Conservation (phyloP, 1,140 invertebrate genomes). For the Aleiodes sp. region DNA sequence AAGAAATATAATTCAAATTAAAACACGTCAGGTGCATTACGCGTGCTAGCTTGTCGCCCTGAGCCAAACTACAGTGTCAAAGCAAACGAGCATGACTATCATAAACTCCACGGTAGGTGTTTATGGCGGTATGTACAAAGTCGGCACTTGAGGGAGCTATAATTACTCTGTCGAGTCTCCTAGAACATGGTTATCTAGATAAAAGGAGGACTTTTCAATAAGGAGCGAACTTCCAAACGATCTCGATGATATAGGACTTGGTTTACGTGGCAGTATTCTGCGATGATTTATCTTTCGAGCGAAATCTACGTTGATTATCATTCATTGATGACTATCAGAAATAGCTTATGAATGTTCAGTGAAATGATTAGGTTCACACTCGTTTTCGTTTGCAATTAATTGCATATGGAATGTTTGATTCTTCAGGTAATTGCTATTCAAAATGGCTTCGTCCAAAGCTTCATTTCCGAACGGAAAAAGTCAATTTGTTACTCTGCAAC, state of each 20-base stretch:
- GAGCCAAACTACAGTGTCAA: conserved; percentile 19
- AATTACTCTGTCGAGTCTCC: conserved; percentile 7
- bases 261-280: not conserved
- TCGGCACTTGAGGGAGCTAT: not conserved
- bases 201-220: not conserved
- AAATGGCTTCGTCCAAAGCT: no score
- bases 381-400: no score
- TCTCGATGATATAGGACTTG: no score
- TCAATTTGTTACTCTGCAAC: not conserved
- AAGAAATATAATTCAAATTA: not conserved
- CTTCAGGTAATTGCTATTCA: no score
- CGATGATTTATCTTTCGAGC: not conserved
- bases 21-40: conserved; percentile 22
- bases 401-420: no score
- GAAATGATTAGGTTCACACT: not conserved
- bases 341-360: not conserved
- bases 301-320: not conserved
- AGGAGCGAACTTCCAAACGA: no score
- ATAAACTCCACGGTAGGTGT: conserved; percentile 18
- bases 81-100: conserved; percentile 34
- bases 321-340: not conserved
- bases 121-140: not conserved
- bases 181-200: no score
- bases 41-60: not conserved
- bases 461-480: not conserved